Percentiles rank a stretch among this genome's conserved stretches.
phyloP scores from a whole-genome alignment of 2,797 vertebrate species.

The Rhabdophis nuchalis region DNA sequence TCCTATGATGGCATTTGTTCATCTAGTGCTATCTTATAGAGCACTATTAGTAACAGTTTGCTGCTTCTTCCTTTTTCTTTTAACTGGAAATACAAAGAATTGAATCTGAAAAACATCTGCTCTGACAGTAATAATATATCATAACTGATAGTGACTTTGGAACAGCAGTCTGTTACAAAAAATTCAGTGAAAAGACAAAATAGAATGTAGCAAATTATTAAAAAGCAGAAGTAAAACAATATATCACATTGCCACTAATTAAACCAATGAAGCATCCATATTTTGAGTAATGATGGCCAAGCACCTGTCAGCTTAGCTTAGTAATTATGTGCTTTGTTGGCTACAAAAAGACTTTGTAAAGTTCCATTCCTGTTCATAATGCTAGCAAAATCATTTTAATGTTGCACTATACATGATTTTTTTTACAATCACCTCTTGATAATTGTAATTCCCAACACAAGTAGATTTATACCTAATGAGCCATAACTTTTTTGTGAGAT shows the following conservation, averaged over 20 bases:
- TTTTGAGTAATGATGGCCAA: not conserved
- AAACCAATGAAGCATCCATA: not conserved
- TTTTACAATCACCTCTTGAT: not conserved
- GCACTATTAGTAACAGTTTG: too few species aligned
- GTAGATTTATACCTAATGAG: not conserved
- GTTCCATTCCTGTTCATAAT: not conserved
- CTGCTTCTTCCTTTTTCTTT: not conserved
- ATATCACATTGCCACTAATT: not conserved
- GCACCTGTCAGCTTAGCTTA: not conserved
- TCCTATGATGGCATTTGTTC: not conserved
- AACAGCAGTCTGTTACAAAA: not conserved
- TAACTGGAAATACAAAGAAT: not conserved
- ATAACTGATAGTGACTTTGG: not conserved
- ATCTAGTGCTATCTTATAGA: not conserved
- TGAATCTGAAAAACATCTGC: not conserved
- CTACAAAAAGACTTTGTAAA: not conserved
- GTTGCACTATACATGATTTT: not conserved
- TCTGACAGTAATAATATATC: not conserved
- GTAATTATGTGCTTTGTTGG: not conserved
- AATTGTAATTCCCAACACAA: not conserved
- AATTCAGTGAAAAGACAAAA: not conserved
- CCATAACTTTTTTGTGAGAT: not conserved
- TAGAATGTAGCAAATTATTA: not conserved
- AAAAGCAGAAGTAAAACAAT: not conserved
- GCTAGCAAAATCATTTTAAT: not conserved